A percentile compares a stretch with the other conserved stretches of the same genome.
Conservation (phyloP, 1,140 invertebrate genomes). For the Zaprionus davidi region DNA sequence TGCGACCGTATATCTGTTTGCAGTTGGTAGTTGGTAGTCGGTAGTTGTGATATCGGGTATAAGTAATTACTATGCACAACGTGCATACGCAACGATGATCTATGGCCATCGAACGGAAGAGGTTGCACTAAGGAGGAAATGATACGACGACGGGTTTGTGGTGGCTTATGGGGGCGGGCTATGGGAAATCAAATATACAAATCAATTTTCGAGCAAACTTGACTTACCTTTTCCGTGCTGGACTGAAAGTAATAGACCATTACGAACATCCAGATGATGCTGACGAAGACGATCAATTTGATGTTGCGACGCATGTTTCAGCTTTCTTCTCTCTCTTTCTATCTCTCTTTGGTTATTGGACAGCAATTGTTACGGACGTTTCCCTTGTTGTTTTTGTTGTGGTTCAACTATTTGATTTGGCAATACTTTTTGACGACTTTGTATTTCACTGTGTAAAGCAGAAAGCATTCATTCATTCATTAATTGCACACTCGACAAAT, state of each 20-base stretch:
- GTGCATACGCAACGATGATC: conserved; percentile 50
- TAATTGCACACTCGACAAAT: conserved; percentile 17
- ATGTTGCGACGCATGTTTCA: conserved; percentile 79
- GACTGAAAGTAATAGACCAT: conserved; percentile 84
- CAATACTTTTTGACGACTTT: conserved; percentile 47
- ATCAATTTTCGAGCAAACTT: conserved; percentile 16
- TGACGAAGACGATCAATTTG: conserved; percentile 83
- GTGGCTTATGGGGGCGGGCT: not conserved
- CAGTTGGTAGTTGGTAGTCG: conserved; percentile 4
- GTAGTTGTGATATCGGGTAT: conserved; percentile 38
- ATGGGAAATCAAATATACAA: conserved; percentile 15
- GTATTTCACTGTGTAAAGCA: conserved; percentile 53
- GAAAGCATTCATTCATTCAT: conserved; percentile 31
- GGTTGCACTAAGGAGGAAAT: conserved; percentile 22
- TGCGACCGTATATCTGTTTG: not conserved
- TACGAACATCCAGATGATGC: conserved; percentile 84
- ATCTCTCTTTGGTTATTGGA: conserved; percentile 15
- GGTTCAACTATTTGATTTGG: conserved; percentile 29
- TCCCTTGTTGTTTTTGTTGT: conserved; percentile 29
- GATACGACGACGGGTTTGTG: not conserved
- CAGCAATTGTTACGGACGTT: conserved; percentile 44
- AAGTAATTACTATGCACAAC: conserved; percentile 51
- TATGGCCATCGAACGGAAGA: conserved; percentile 45
- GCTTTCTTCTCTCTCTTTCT: conserved; percentile 33
- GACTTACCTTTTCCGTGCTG: conserved; percentile 82